A percentile compares a stretch with the other conserved stretches of the same genome.
Evolutionary conservation across 2,797 vertebrate genomes (phyloP).

Genomic region (Amblyraja radiata): DNA sequence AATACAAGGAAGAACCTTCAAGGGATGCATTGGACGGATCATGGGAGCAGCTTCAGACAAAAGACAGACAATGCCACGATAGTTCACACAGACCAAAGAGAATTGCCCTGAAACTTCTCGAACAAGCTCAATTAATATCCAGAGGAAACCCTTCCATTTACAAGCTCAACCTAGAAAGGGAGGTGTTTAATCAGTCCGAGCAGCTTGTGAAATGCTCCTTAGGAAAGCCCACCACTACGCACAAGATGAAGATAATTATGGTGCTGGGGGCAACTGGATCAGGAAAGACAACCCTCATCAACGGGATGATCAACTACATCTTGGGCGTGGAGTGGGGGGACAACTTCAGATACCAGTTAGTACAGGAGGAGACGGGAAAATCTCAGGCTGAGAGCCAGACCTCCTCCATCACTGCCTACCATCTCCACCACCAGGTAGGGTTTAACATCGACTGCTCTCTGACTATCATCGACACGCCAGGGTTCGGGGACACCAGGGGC

Average conservation of each 20-base stretch:
- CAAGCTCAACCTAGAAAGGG: too few relatives aligned
- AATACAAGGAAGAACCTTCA: constrained; percentile 8
- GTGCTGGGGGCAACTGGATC: constrained; percentile 7
- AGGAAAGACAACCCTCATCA: constrained; percentile 29
- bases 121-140: too few relatives aligned
- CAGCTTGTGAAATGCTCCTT: too few relatives aligned
- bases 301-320: constrained; percentile 21
- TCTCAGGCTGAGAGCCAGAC: constrained; percentile 34
- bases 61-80: neutral
- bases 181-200: too few relatives aligned
- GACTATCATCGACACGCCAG: constrained; percentile 4
- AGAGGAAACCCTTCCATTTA: too few relatives aligned
- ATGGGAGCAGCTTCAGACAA: neutral
- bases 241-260: neutral
- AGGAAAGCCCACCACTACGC: neutral
- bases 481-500: constrained; percentile 20
- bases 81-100: too few relatives aligned
- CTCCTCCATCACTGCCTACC: constrained; percentile 10
- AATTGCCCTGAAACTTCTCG: too few relatives aligned
- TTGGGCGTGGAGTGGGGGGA: constrained; percentile 23
- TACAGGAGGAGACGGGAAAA: neutral
- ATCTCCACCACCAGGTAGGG: neutral
- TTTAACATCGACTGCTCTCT: constrained; percentile 12
- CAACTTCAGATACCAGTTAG: constrained; percentile 11
- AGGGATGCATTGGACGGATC: constrained; percentile 37